Evolutionary conservation across 2,888 invertebrate species (phyloP), one percentile per base, ranked within the genome.

Genomic region (Hypolimnas misippus): DNA sequence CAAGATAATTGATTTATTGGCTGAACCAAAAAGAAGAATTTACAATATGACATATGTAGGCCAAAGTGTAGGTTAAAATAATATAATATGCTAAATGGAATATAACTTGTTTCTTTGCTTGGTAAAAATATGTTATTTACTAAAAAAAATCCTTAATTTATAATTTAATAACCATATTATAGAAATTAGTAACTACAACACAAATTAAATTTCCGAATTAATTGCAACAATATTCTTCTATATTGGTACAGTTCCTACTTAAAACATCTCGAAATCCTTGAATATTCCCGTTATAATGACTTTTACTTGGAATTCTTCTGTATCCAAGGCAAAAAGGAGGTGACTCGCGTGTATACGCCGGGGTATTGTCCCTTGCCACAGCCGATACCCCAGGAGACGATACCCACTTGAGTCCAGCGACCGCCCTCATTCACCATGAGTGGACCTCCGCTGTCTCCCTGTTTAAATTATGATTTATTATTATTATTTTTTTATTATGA

Each of bases 321-420:
- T 77, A 97, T 97, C 97, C 97, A 97, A 21, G 96, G 95, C 73
- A 97, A 83, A 92, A 97, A 96, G 72, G 95, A 93, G 51, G 96
- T 96, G 64, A 97, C 95, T 72, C 97, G 94, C 0, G 97, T 96
- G 84, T 98, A 98, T 2, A 98, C 97, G 14, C 97, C 98, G 0
- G 97, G 97, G 86, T 97, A 97, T 78, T 97, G 97, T 17, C 97
- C 97, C 87, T 97, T 97, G 60, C 97, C 97, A 81, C 97, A 97
- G 38, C 97, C 97, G 73, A 97, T 97, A 67, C 97, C 97, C 97
- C 97, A 97, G 12, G 97, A 97, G 17, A 97, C 97, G 53, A 97
- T 94, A 57, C 97, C 97, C 16, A 96, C 95, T 87, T 97, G 97
- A 0, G 94, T 95, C 95, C 97, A 97, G 64, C 94, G 94, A 4